Percentiles rank a stretch among this genome's conserved stretches.
Evolutionary conservation across 92 coral and sea anemone species (phyloP).

Genomic region (Palythoa heliodiscus): DNA sequence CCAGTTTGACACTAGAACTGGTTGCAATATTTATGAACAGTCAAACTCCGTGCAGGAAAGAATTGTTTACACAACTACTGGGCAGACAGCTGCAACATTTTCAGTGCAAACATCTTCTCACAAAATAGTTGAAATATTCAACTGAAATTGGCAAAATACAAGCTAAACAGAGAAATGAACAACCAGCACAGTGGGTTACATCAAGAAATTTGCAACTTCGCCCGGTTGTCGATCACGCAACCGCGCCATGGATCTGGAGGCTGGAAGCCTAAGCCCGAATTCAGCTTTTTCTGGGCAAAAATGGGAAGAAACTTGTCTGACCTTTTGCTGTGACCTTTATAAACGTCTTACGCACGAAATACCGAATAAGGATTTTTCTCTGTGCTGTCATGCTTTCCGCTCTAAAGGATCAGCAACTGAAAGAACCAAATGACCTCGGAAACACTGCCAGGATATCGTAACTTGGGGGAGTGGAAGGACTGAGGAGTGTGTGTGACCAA

Average conservation of each 20-base stretch:
- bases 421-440: not conserved
- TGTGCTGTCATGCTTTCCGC: not conserved
- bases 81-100: slow-evolving; percentile 6
- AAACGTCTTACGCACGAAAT: not conserved
- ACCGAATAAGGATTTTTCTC: not conserved
- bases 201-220: slow-evolving; percentile 18
- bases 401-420: not conserved
- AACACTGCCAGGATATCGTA: not conserved
- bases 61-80: not conserved
- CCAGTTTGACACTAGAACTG: not conserved
- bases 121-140: slow-evolving; percentile 3
- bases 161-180: slow-evolving; percentile 18
- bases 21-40: not conserved
- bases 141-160: slow-evolving; percentile 19
- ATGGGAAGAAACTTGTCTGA: not conserved
- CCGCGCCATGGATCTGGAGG: slow-evolving; percentile 46
- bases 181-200: slow-evolving; percentile 34
- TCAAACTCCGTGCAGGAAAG: slow-evolving; percentile 3
- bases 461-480: too few relatives aligned
- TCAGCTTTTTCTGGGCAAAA: not conserved
- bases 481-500: too few relatives aligned
- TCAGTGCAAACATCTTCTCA: slow-evolving; percentile 15
- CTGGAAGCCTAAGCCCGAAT: slow-evolving; percentile 30
- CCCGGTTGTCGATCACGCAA: slow-evolving; percentile 39
- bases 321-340: not conserved